Evolutionary conservation across 2,113 vertebrate species (phyloP).

Genomic region (Brachypodius melanocephalos): DNA sequence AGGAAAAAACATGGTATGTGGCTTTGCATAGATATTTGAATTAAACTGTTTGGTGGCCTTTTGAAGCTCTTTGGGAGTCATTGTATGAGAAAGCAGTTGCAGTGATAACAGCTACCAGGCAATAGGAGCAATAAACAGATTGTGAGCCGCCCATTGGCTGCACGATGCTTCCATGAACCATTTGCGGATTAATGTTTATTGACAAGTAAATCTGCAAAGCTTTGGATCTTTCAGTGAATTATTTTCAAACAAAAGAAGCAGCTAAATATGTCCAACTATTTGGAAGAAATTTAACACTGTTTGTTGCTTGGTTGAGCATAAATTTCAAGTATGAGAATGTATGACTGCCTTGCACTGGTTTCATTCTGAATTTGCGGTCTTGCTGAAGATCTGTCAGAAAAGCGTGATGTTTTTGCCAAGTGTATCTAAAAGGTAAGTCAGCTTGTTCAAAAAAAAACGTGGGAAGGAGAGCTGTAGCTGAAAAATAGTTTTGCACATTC

Average conservation of each 20-base stretch:
- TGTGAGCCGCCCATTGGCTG: slow-evolving; percentile 14
- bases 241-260: slow-evolving; percentile 60
- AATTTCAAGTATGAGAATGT: background rate
- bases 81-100: background rate
- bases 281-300: slow-evolving; percentile 31
- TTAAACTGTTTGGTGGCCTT: background rate
- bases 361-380: background rate
- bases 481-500: background rate
- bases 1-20: background rate
- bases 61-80: background rate
- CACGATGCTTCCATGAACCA: slow-evolving; percentile 8
- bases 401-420: background rate
- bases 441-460: background rate
- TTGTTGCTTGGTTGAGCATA: slow-evolving; percentile 29
- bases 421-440: background rate
- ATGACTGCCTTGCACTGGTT: background rate
- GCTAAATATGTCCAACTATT: slow-evolving; percentile 48
- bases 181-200: slow-evolving; percentile 59
- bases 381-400: background rate
- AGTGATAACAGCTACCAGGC: slow-evolving; percentile 27
- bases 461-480: background rate
- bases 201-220: slow-evolving; percentile 51
- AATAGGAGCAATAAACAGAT: slow-evolving; percentile 47
- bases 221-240: slow-evolving; percentile 43
- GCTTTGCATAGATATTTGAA: background rate